A percentile compares a stretch with the other conserved stretches of the same genome.
Evolutionary conservation across 2,797 vertebrate genomes (phyloP).

Genomic region (Lepus townsendii): DNA sequence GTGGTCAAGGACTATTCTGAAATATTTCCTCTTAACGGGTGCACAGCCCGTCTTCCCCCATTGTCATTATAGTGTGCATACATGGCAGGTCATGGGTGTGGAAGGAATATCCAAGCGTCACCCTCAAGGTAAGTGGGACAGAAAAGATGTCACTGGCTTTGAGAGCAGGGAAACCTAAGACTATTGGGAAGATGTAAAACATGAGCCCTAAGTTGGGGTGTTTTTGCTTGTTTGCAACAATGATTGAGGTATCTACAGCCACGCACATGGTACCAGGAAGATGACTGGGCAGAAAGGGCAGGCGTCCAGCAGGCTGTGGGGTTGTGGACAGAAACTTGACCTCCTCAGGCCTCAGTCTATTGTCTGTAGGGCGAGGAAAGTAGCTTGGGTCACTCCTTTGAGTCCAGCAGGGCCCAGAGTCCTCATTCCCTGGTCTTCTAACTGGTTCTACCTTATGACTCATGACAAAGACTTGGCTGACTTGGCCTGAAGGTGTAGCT

Average conservation of each 20-base stretch:
- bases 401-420: background rate
- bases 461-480: background rate
- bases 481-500: background rate
- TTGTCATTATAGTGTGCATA: rapidly evolving
- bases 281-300: background rate
- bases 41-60: background rate
- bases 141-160: background rate
- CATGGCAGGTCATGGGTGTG: background rate
- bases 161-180: background rate
- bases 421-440: background rate
- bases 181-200: background rate
- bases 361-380: background rate
- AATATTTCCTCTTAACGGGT: background rate
- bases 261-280: background rate
- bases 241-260: background rate
- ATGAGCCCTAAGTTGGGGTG: background rate
- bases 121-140: background rate
- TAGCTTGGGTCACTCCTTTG: background rate
- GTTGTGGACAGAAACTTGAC: background rate
- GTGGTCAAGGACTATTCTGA: background rate
- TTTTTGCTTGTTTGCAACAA: background rate
- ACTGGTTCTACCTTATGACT: background rate
- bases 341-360: background rate
- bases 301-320: background rate
- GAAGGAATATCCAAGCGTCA: background rate